These are phyloP conservation scores for Dysidea cf. avara DNA, from an alignment of 37 sponge, comb jelly and placozoan species.

Conservation along the genomic window DNA sequence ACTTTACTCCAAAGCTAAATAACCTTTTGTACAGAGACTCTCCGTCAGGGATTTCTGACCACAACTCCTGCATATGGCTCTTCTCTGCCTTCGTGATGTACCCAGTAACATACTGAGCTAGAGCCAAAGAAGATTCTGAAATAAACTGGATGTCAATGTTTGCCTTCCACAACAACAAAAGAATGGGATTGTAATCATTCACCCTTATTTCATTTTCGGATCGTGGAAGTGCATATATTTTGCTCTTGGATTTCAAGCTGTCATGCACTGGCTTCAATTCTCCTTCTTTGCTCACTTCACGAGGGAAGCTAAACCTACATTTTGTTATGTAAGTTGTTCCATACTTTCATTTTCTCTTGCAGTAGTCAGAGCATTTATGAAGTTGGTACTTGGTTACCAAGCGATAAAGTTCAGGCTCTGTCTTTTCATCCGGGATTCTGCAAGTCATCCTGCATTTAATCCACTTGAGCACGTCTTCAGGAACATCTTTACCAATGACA, in stretches of 20 bases:
- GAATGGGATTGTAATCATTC: conserved; percentile 44
- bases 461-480: too few species aligned
- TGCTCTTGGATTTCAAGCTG: too few species aligned
- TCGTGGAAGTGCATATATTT: conserved; percentile 20
- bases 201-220: conserved; percentile 8
- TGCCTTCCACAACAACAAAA: conserved; percentile 45
- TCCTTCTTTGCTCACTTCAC: background rate
- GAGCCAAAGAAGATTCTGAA: conserved; percentile 30
- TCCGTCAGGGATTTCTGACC: conserved; percentile 14
- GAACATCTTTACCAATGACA: conserved; percentile 30
- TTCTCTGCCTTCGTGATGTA: too few species aligned
- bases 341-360: conserved; percentile 21
- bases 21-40: conserved; percentile 1
- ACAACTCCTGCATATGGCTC: conserved; percentile 43
- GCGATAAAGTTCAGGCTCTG: conserved; percentile 49
- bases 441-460: conserved; percentile 58
- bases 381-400: conserved; percentile 44
- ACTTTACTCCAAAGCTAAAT: conserved; percentile 9
- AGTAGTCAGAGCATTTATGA: too few species aligned
- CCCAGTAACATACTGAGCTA: too few species aligned
- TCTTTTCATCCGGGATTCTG: conserved; percentile 38
- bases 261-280: conserved; percentile 17
- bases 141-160: conserved; percentile 47
- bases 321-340: conserved; percentile 19
- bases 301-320: conserved; percentile 34